Percentiles rank a stretch among this genome's conserved stretches.
phyloP scores from a whole-genome alignment of 2,113 vertebrate genomes.

The Salminus brasiliensis region DNA sequence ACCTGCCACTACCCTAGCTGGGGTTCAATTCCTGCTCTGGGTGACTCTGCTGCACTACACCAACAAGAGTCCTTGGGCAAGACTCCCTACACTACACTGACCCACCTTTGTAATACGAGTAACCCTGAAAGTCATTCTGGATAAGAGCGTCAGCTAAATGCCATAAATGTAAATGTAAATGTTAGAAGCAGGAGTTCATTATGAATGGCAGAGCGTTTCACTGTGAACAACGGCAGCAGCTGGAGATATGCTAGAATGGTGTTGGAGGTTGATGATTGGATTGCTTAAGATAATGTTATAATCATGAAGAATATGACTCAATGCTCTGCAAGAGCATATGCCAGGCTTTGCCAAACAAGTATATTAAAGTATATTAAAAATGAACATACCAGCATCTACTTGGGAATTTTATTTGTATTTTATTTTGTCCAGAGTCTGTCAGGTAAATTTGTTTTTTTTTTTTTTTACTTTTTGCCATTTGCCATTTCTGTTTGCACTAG shows the following conservation, averaged over 20 bases:
- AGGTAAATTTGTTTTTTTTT: conserved; percentile 47
- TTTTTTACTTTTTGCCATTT: conserved; percentile 22
- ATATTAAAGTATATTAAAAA: conserved; percentile 54
- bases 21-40: too few species aligned
- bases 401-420: conserved; percentile 60
- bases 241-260: conserved; percentile 35
- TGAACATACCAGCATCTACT: conserved; percentile 61
- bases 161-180: too few species aligned
- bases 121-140: too few species aligned
- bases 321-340: conserved; percentile 52
- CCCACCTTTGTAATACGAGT: too few species aligned
- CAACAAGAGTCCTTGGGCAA: too few species aligned
- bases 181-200: conserved; percentile 11
- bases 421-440: conserved; percentile 39
- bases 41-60: too few species aligned
- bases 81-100: too few species aligned
- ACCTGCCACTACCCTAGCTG: too few species aligned
- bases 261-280: conserved; percentile 46
- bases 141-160: too few species aligned
- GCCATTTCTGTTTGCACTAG: background rate
- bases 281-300: conserved; percentile 54
- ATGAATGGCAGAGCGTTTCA: conserved; percentile 21
- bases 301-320: conserved; percentile 52
- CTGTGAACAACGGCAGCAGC: background rate
- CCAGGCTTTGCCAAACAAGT: conserved; percentile 48